phyloP scores from a whole-genome alignment of 2,888 invertebrate species.

The Cataglyphis livida region DNA sequence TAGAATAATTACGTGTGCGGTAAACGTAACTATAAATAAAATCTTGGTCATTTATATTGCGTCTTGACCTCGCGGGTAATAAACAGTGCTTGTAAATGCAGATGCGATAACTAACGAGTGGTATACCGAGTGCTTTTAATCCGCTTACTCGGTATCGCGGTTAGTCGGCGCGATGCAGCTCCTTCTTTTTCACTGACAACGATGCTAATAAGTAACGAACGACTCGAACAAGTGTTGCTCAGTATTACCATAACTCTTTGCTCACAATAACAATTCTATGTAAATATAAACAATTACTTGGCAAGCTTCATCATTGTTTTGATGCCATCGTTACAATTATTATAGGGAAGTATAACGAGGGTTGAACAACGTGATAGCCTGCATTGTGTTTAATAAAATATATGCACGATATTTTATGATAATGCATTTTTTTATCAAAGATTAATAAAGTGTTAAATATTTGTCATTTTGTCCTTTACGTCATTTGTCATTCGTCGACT shows the following conservation, averaged over 20 bases:
- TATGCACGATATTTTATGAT: not conserved
- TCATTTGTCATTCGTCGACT: not conserved
- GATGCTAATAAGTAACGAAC: slow-evolving; percentile 71
- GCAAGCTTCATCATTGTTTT: slow-evolving; percentile 40
- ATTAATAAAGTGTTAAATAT: not conserved
- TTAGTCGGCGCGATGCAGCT: slow-evolving; percentile 58
- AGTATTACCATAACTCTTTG: slow-evolving; percentile 72
- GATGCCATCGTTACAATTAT: slow-evolving; percentile 20
- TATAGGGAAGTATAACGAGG: not conserved
- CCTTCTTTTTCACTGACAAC: slow-evolving; percentile 67
- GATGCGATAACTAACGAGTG: slow-evolving; percentile 61
- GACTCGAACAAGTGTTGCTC: slow-evolving; percentile 66
- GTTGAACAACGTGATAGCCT: not conserved
- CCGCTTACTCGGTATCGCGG: slow-evolving; percentile 62
- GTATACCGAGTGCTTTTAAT: slow-evolving; percentile 53
- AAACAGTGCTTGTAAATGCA: slow-evolving; percentile 47
- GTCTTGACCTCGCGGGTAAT: not conserved
- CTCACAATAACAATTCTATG: slow-evolving; percentile 77
- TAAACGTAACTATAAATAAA: slow-evolving; percentile 5
- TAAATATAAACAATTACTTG: slow-evolving; percentile 81
- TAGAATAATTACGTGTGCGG: not conserved
- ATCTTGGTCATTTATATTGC: slow-evolving; percentile 13
- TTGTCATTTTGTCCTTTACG: not conserved
- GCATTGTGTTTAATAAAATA: slow-evolving; percentile 21
- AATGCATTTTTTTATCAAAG: not conserved